A percentile compares a stretch with the other conserved stretches of the same genome.
Conservation (phyloP, 2,113 vertebrate species). For the Canis aureus region DNA sequence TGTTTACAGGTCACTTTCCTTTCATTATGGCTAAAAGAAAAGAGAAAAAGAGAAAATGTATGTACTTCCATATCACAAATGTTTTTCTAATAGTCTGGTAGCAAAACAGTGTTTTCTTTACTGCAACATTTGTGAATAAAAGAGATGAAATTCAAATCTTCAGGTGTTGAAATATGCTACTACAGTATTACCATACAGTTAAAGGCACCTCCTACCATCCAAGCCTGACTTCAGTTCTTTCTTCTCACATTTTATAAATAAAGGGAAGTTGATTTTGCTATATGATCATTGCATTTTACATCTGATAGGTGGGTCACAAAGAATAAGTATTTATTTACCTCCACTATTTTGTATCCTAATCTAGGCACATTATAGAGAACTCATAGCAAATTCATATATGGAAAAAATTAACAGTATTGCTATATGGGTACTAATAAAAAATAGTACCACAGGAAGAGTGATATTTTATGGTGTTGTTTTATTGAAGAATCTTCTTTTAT, state of each 20-base stretch:
- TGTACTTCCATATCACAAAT: background rate
- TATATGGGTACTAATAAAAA: background rate
- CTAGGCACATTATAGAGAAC: background rate
- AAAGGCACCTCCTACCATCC: background rate
- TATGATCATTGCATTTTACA: background rate
- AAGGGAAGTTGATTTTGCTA: background rate
- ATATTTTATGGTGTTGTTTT: background rate
- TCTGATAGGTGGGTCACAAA: background rate
- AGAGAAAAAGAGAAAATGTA: conserved; percentile 49
- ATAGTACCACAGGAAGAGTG: background rate
- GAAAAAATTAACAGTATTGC: background rate
- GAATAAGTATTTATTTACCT: background rate
- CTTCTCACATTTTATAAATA: conserved; percentile 15
- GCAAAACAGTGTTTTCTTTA: conserved; percentile 31
- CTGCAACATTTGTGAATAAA: background rate
- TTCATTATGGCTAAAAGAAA: conserved; percentile 95
- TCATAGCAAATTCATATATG: background rate
- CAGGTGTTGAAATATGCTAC: background rate
- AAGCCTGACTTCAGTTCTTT: background rate
- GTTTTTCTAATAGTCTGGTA: background rate
- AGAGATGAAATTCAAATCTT: background rate
- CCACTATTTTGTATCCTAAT: background rate
- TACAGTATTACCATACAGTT: background rate
- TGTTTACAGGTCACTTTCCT: conserved; percentile 99
- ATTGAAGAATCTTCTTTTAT: background rate